phyloP scores from a whole-genome alignment of 2,797 vertebrate genomes.

The Fistularia tabacaria region DNA sequence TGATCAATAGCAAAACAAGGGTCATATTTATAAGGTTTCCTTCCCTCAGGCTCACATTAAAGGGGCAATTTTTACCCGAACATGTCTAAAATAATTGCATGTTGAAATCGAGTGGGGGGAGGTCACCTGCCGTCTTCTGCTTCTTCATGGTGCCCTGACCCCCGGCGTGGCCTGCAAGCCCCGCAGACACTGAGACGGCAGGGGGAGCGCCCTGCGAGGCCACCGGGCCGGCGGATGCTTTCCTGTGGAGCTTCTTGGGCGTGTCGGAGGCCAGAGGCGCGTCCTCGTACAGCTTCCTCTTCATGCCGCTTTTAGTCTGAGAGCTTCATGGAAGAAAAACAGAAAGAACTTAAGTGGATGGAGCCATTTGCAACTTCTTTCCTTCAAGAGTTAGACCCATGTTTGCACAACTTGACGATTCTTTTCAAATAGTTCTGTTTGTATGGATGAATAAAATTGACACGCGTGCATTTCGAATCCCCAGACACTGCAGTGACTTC shows the following conservation, averaged over 20 bases:
- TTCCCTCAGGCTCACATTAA: no score
- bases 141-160: slow-evolving; percentile 74
- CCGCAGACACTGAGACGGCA: slow-evolving; percentile 52
- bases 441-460: no score
- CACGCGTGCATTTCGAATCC: no score
- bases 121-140: slow-evolving; percentile 80
- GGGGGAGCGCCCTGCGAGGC: slow-evolving; percentile 48
- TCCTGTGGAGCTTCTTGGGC: slow-evolving; percentile 79
- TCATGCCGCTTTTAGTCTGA: slow-evolving; percentile 81
- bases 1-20: neutral
- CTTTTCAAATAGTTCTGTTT: no score
- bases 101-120: no score
- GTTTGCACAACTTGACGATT: no score
- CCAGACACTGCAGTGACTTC: no score
- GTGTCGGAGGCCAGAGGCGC: slow-evolving; percentile 71
- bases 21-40: no score
- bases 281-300: slow-evolving; percentile 85
- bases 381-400: no score
- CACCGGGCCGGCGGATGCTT: slow-evolving; percentile 51
- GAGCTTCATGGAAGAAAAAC: slow-evolving; percentile 55
- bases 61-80: no score
- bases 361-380: no score
- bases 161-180: slow-evolving; percentile 50
- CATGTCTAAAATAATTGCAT: no score
- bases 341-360: slow-evolving; percentile 9